Conservation (phyloP, 2,113 vertebrate genomes). For the Suricata suricatta region DNA sequence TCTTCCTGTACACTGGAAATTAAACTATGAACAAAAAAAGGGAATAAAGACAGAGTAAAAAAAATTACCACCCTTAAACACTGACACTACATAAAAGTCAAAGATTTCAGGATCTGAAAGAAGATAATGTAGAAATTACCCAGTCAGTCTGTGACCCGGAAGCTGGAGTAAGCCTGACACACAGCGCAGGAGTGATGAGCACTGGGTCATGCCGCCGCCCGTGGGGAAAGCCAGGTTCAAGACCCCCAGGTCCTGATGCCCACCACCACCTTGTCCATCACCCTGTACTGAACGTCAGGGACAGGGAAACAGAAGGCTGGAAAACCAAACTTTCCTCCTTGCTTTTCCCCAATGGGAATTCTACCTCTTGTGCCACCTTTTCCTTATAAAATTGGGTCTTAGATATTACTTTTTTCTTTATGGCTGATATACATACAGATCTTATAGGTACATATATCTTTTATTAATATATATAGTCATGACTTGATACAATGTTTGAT, state of each 20-base stretch:
- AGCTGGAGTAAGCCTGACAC: not conserved
- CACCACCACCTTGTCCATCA: too few relatives aligned
- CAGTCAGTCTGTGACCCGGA: not conserved
- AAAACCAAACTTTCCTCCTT: too few relatives aligned
- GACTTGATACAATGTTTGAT: not conserved
- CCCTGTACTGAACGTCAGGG: too few relatives aligned
- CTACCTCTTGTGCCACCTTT: fast-evolving
- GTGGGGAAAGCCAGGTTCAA: fast-evolving
- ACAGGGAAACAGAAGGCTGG: not conserved
- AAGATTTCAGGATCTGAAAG: not conserved
- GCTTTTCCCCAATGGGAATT: not conserved
- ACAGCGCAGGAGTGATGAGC: too few relatives aligned
- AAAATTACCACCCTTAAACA: not conserved
- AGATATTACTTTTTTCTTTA: not conserved
- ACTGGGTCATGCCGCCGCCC: fast-evolving
- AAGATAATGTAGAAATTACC: not conserved
- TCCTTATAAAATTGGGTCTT: not conserved
- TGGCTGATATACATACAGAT: too few relatives aligned
- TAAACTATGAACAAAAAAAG: not conserved
- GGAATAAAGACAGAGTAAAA: not conserved
- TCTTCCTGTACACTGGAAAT: not conserved
- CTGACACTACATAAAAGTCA: not conserved
- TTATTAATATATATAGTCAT: not conserved
- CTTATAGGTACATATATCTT: not conserved
- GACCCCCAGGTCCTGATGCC: fast-evolving